A percentile compares a stretch with the other conserved stretches of the same genome.
Conservation (phyloP, 1,140 invertebrate species). For the Diplogasteroides magnus region DNA sequence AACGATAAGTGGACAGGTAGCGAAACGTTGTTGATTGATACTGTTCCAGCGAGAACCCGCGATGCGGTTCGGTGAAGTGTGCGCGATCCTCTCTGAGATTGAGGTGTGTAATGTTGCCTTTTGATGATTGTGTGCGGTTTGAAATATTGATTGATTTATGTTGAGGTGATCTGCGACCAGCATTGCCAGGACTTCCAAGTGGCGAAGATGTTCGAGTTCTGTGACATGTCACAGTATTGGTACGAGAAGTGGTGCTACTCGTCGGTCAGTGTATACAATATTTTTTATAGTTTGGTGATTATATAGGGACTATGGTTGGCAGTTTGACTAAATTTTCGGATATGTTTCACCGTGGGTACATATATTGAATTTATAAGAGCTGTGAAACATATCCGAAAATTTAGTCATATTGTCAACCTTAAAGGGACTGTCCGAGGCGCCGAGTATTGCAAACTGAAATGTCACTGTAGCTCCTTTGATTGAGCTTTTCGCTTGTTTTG, state of each 20-base stretch:
- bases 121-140: not conserved
- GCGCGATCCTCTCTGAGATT: not conserved
- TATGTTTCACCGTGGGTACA: no score
- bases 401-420: no score
- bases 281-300: no score
- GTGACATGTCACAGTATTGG: constrained; percentile 26
- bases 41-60: not conserved
- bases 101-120: not conserved
- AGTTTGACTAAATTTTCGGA: no score
- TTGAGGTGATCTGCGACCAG: constrained; percentile 20
- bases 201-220: constrained; percentile 29
- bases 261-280: not conserved
- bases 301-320: no score
- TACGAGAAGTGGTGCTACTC: constrained; percentile 25
- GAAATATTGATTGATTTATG: not conserved
- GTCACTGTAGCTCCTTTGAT: no score
- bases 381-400: no score
- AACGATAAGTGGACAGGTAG: no score
- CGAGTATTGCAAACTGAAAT: no score
- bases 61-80: not conserved
- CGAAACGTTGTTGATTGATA: not conserved
- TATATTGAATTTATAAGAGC: no score
- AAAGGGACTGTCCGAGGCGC: no score
- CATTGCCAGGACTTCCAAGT: constrained; percentile 31
- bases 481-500: no score